These are phyloP conservation scores for Bombus breviceps DNA, from an alignment of 1,140 invertebrate species.

Conservation along the genomic window DNA sequence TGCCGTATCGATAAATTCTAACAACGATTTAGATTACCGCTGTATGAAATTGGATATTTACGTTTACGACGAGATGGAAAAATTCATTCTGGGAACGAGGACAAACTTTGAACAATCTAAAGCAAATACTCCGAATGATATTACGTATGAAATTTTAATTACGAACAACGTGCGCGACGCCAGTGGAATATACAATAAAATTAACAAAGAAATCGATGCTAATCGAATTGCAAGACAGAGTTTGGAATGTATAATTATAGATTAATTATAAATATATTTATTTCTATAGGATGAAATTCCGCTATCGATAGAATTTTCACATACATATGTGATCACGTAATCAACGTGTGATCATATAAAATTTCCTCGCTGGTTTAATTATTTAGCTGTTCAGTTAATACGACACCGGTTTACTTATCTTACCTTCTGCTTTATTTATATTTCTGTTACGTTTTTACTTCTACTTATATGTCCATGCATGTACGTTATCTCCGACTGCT, in stretches of 20 bases:
- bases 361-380: not conserved
- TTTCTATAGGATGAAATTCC: not conserved
- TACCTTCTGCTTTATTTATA: not conserved
- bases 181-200: too few species aligned
- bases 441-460: not conserved
- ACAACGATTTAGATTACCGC: too few species aligned
- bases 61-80: not conserved
- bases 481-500: not conserved
- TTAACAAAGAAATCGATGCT: too few species aligned
- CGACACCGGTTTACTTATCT: not conserved
- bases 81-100: not conserved
- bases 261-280: not conserved
- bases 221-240: not conserved
- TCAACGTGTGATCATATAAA: not conserved
- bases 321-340: not conserved
- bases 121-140: too few species aligned
- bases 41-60: too few species aligned
- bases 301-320: not conserved
- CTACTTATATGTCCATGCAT: too few species aligned
- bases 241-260: not conserved
- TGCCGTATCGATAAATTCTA: not conserved
- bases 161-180: not conserved
- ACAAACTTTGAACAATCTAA: too few species aligned
- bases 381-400: not conserved
- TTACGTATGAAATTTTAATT: not conserved